phyloP scores from a whole-genome alignment of 2,113 vertebrate genomes.

The Helogale parvula region DNA sequence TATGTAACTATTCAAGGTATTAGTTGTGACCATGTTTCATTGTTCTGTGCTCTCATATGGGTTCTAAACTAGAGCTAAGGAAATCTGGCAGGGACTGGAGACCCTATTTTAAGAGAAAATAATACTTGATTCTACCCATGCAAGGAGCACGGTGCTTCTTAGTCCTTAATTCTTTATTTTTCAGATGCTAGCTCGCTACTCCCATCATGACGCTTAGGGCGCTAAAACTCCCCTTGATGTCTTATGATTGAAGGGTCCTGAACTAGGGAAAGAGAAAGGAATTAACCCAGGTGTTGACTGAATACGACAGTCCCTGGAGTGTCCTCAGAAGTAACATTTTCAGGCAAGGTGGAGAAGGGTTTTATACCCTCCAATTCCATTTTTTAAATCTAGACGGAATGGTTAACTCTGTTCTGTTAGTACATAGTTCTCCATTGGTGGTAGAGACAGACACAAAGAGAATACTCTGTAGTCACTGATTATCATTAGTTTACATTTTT shows the following conservation, averaged over 20 bases:
- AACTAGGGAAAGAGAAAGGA: not conserved
- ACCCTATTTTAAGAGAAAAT: constrained; percentile 28
- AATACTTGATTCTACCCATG: not conserved
- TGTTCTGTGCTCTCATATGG: not conserved
- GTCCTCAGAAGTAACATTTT: not conserved
- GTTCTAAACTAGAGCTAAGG: constrained; percentile 23
- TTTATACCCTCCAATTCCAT: not conserved
- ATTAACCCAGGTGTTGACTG: not conserved
- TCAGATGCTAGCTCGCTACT: not conserved
- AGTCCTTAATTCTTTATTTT: not conserved
- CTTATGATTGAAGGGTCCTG: not conserved
- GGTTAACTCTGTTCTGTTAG: not conserved
- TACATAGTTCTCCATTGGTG: not conserved
- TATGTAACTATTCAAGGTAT: not conserved
- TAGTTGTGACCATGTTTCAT: not conserved
- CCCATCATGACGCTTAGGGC: not conserved
- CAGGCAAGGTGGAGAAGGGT: not conserved
- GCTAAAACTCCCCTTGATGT: not conserved
- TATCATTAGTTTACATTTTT: constrained; percentile 7
- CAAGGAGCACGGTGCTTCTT: not conserved
- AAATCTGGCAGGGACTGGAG: not conserved
- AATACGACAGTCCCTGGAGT: not conserved
- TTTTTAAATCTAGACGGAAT: not conserved
- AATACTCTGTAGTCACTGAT: not conserved
- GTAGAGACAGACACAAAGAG: not conserved